Conservation (phyloP, 2,797 vertebrate species). For the Clarias laeviceps region DNA sequence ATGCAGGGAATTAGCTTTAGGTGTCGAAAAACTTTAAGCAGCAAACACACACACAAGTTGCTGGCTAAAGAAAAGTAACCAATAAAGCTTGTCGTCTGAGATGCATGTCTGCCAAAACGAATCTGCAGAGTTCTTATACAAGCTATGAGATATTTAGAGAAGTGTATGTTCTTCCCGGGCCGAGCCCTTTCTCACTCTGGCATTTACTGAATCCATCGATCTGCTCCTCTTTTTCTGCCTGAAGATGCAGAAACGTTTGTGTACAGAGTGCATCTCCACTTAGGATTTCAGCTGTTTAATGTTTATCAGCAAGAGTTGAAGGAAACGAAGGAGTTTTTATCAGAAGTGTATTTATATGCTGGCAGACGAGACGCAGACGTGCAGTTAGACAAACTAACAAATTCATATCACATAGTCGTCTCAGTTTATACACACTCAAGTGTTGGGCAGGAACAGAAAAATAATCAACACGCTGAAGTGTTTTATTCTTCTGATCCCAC, state of each 20-base stretch:
- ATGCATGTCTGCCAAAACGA: not conserved
- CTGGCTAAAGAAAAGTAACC: not conserved
- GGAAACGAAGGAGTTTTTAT: constrained; percentile 33
- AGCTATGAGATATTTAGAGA: constrained; percentile 36
- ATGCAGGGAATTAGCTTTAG: not conserved
- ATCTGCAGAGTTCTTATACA: not conserved
- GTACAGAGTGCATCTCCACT: constrained; percentile 15
- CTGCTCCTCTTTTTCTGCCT: constrained; percentile 26
- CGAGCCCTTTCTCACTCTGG: constrained; percentile 23
- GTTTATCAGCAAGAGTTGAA: constrained; percentile 37
- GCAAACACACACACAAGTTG: not conserved
- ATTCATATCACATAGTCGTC: not conserved
- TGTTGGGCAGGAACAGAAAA: not conserved
- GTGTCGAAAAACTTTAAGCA: not conserved
- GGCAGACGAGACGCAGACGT: not conserved
- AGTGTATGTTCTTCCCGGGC: constrained; percentile 2
- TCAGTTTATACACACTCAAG: not conserved
- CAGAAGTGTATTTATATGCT: not conserved
- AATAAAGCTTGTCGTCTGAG: constrained; percentile 5
- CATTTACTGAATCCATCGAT: constrained; percentile 46
- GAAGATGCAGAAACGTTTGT: not conserved
- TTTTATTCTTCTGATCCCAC: not conserved
- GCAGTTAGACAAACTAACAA: not conserved
- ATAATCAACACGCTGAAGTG: not conserved
- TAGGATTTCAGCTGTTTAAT: constrained; percentile 27